Base-by-base conservation (phyloP, 2,113 vertebrate species). In the Ciconia stormi region DNA sequence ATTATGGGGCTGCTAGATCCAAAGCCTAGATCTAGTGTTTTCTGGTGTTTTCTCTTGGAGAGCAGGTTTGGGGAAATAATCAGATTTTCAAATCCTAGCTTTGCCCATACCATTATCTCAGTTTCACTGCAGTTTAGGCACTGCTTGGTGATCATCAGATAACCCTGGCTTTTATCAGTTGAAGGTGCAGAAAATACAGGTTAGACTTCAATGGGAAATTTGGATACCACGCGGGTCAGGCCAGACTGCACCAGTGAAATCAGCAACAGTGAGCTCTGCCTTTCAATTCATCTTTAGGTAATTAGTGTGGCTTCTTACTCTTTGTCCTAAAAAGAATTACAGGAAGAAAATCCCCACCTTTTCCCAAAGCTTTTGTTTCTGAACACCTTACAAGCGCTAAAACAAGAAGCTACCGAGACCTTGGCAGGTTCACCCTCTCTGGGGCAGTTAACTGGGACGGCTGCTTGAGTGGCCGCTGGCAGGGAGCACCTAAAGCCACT, bases 381-480 rank as follows among this genome's bases (percentile, higher is more conserved):
- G 16, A 30, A 47, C 36, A 7, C 18, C 38, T 42, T 30, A 10
- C 0, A 49, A 9, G 20, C 7, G 23, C 72, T 38, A 29, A 2
- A n/a, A 2, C 11, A 20, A 17, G 52, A 7, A 62, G 67, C 36
- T 52, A 2, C 13, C 0, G 3, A 58, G 58, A 20, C 14, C 20
- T 6, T 0, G 1, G n/a, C 34, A 6, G 0, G 1, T 3, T 40
- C 32, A 1, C 32, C 7, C 40, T 7, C 47, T 11, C 27, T 3
- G 16, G 32, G 3, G 34, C 16, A 2, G n/a, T 5, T 15, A 13
- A 16, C n/a, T 0, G 26, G 50, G 56, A 20, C 2, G 13, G 52
- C 13, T 17, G 58, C 52, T 25, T 2, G 11, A 3, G 19, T 0
- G 3, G 10, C 6, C 13, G 3, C 50, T 5, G 20, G 44, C 58